Percentiles rank a stretch among this genome's conserved stretches.
Evolutionary conservation across 23 tunicate genomes (phyloP).

Genomic region (Trididemnum miniatum): DNA sequence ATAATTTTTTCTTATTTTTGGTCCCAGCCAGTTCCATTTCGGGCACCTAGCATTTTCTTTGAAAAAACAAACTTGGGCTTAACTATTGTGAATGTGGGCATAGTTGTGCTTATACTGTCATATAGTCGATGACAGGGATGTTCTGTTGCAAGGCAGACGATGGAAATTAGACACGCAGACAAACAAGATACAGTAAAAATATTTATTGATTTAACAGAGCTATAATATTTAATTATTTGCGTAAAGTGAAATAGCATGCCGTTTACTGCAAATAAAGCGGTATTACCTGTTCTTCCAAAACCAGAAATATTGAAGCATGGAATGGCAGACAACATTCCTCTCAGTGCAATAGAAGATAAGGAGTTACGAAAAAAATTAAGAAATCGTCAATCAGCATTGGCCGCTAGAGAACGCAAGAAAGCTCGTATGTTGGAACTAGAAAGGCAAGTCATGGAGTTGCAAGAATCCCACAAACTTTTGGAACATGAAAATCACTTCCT

Average conservation of each 20-base stretch:
- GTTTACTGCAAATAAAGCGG: slow-evolving; percentile 36
- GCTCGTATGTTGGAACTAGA: slow-evolving; percentile 88
- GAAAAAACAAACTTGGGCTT: too few relatives aligned
- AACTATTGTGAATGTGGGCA: too few relatives aligned
- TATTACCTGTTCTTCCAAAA: slow-evolving; percentile 67
- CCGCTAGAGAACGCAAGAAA: slow-evolving; percentile 94
- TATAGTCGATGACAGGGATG: too few relatives aligned
- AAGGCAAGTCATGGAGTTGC: slow-evolving; percentile 58
- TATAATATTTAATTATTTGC: too few relatives aligned
- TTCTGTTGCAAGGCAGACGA: too few relatives aligned
- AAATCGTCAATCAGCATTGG: slow-evolving; percentile 95
- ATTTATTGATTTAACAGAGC: too few relatives aligned
- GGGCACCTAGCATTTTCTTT: too few relatives aligned
- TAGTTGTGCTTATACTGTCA: too few relatives aligned
- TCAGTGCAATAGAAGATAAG: slow-evolving; percentile 84
- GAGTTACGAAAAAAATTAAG: slow-evolving; percentile 93
- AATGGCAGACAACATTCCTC: slow-evolving; percentile 20
- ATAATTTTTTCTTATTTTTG: too few relatives aligned
- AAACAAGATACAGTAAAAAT: too few relatives aligned
- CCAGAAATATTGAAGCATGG: slow-evolving; percentile 29
- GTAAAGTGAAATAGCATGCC: slow-evolving; percentile 55
- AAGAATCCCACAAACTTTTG: slow-evolving; percentile 35
- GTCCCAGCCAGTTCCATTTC: too few relatives aligned
- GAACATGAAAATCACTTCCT: slow-evolving; percentile 60
- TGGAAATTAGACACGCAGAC: too few relatives aligned